Percentiles rank a stretch among this genome's conserved stretches.
phyloP scores from a whole-genome alignment of 1,140 invertebrate species.

The Cydia strobilella region DNA sequence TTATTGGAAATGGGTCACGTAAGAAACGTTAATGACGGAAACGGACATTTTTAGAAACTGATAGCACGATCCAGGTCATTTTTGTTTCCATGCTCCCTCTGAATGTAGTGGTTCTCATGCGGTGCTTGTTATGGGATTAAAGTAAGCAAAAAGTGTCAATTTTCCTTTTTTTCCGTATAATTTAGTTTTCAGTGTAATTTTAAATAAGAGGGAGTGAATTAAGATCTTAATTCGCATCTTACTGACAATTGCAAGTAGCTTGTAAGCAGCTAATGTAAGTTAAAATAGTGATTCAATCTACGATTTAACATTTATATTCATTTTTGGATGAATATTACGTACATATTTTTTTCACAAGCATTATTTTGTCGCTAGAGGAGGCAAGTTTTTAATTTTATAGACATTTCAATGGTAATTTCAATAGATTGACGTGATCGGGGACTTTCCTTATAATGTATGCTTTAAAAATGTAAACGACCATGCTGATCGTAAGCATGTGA shows the following conservation, averaged over 20 bases:
- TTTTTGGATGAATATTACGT: conserved; percentile 5
- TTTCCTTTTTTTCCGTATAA: not conserved
- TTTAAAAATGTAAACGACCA: not conserved
- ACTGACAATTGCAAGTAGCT: conserved; percentile 60
- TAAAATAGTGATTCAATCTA: conserved; percentile 44
- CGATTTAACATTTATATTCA: conserved; percentile 36
- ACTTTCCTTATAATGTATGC: not conserved
- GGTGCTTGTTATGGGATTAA: not conserved
- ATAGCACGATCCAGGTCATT: not conserved
- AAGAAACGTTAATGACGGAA: not conserved
- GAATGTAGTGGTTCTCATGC: not conserved
- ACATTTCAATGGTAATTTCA: conserved; percentile 11
- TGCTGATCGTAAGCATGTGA: not conserved
- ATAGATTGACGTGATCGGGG: conserved; percentile 17
- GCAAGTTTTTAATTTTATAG: conserved; percentile 8
- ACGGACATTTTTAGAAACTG: not conserved
- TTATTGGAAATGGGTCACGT: too few species aligned
- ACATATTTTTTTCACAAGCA: not conserved
- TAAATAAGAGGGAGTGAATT: conserved; percentile 40
- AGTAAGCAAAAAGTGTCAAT: conserved; percentile 11
- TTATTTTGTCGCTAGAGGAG: conserved; percentile 1
- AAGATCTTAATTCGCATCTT: conserved; percentile 67
- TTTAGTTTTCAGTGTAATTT: conserved; percentile 19
- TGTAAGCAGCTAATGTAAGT: conserved; percentile 65
- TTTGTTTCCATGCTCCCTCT: not conserved